phyloP scores from a whole-genome alignment of 2,113 vertebrate genomes.

The Myxocyprinus asiaticus region DNA sequence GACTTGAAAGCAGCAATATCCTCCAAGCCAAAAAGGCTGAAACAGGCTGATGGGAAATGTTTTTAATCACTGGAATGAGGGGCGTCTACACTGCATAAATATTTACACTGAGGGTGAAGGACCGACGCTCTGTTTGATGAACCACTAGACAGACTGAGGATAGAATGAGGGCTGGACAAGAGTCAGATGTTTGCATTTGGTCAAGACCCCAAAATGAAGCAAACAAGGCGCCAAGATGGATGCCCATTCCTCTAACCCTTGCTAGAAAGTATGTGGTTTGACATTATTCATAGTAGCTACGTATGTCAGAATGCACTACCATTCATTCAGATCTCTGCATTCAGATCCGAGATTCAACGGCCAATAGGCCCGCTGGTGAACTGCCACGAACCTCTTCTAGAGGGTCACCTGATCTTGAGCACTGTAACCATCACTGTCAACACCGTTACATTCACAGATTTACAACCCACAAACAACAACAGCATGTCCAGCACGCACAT shows the following conservation, averaged over 20 bases:
- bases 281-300: slow-evolving; percentile 77
- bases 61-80: neutral
- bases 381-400: slow-evolving; percentile 52
- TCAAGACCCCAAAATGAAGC: slow-evolving; percentile 60
- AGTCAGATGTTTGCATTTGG: slow-evolving; percentile 64
- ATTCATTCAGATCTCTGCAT: slow-evolving; percentile 52
- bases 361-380: slow-evolving; percentile 47
- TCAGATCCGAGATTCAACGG: slow-evolving; percentile 54
- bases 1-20: slow-evolving; percentile 54
- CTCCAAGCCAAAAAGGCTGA: slow-evolving; percentile 62
- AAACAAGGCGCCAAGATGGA: slow-evolving; percentile 33
- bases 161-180: slow-evolving; percentile 32
- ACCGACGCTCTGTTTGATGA: slow-evolving; percentile 48
- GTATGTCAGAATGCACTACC: slow-evolving; percentile 53
- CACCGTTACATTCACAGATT: slow-evolving; percentile 40
- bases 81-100: slow-evolving; percentile 70
- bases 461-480: slow-evolving; percentile 23
- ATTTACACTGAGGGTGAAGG: slow-evolving; percentile 73
- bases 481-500: slow-evolving; percentile 51
- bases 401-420: slow-evolving; percentile 63
- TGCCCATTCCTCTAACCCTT: slow-evolving; percentile 57
- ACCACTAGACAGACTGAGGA: slow-evolving; percentile 52
- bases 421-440: slow-evolving; percentile 55
- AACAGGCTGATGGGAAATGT: slow-evolving; percentile 61
- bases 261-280: slow-evolving; percentile 68